These are phyloP conservation scores for Calyptommatus sinebrachiatus DNA, from an alignment of 2,113 vertebrate species.

Conservation along the genomic window DNA sequence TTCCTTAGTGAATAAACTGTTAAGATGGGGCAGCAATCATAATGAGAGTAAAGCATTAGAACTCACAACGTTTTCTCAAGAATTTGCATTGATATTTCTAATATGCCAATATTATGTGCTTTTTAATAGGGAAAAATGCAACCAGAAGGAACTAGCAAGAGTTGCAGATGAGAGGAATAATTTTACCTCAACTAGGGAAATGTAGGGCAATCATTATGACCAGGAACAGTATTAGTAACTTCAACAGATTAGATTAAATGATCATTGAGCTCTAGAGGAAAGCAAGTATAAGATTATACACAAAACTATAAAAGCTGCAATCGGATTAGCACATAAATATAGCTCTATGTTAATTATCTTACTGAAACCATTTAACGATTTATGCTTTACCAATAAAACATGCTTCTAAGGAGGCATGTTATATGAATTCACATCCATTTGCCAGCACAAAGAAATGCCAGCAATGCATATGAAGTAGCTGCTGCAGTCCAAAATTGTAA, in stretches of 20 bases:
- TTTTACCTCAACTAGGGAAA: no score
- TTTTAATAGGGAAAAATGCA: no score
- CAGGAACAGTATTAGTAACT: not conserved
- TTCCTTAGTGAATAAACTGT: no score
- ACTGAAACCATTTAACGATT: not conserved
- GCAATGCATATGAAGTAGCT: not conserved
- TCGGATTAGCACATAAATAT: not conserved
- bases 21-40: no score
- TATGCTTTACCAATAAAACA: conserved; percentile 18
- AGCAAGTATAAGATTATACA: not conserved
- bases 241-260: not conserved
- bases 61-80: no score
- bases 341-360: not conserved
- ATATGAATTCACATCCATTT: not conserved
- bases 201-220: not conserved
- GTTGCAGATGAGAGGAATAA: no score
- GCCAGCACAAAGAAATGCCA: not conserved
- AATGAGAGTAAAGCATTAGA: no score
- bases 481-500: not conserved
- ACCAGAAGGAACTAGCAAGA: no score
- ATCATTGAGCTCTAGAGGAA: not conserved
- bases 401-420: not conserved
- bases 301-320: not conserved
- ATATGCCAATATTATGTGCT: no score
- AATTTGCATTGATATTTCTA: no score